Evolutionary conservation across 2,113 vertebrate species (phyloP).

Genomic region (Centropus unirufus): DNA sequence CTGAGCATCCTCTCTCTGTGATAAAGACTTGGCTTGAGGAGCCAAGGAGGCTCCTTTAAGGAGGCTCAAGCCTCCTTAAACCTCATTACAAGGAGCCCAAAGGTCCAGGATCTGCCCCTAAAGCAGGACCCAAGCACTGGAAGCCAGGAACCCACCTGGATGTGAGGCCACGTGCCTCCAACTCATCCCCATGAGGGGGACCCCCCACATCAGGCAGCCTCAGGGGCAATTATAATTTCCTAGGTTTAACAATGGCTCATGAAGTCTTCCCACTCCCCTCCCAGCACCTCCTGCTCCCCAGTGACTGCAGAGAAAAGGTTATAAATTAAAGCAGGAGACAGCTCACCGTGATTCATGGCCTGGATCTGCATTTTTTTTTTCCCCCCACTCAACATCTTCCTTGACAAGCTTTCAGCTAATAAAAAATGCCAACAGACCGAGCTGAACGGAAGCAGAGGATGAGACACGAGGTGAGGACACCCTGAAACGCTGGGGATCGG

Average conservation of each 20-base stretch:
- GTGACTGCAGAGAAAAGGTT: fast-evolving
- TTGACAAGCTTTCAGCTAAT: not conserved
- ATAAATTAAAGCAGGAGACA: not conserved
- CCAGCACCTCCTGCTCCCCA: not conserved
- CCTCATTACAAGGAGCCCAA: fast-evolving
- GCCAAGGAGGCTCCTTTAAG: no score
- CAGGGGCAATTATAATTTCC: not conserved
- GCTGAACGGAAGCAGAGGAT: not conserved
- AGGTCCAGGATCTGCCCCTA: not conserved
- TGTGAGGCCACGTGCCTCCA: not conserved
- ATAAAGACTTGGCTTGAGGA: no score
- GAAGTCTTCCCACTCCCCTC: not conserved
- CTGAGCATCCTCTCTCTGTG: not conserved
- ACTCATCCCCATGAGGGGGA: not conserved
- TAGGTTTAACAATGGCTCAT: not conserved
- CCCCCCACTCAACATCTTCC: not conserved
- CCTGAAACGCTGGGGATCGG: not conserved
- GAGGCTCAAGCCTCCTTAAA: not conserved
- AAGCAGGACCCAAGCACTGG: not conserved
- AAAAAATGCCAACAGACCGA: not conserved
- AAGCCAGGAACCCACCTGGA: not conserved
- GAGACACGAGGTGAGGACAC: not conserved
- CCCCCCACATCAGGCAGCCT: fast-evolving
- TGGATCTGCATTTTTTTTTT: not conserved
- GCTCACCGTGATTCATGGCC: not conserved